phyloP scores from a whole-genome alignment of 2,797 vertebrate genomes.

The Gymnoscopelus braueri region DNA sequence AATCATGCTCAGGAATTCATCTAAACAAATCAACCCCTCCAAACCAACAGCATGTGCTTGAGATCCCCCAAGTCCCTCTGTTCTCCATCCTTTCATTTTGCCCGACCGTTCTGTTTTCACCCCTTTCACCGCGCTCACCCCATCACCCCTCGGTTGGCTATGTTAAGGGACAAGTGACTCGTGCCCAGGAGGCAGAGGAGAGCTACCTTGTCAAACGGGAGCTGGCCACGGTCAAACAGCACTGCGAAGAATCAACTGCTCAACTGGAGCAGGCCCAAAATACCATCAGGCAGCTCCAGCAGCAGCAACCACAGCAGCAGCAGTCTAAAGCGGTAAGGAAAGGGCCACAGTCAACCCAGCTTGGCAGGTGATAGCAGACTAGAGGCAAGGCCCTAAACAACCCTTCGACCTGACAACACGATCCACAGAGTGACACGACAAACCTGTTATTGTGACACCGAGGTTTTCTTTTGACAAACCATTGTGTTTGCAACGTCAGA shows the following conservation, averaged over 20 bases:
- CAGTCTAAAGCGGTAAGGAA: constrained; percentile 93
- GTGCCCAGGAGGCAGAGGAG: constrained; percentile 99
- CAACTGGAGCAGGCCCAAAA: constrained; percentile 95
- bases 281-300: constrained; percentile 93
- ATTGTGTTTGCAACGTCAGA: constrained; percentile 7
- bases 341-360: constrained; percentile 53
- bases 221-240: constrained; percentile 97
- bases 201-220: constrained; percentile 99
- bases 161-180: constrained; percentile 98
- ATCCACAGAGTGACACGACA: not conserved
- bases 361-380: constrained; percentile 27
- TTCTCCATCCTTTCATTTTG: constrained; percentile 48
- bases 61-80: constrained; percentile 42
- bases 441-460: constrained; percentile 10
- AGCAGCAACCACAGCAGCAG: constrained; percentile 69
- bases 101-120: constrained; percentile 43
- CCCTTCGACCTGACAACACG: no score
- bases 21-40: constrained; percentile 19
- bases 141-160: constrained; percentile 70
- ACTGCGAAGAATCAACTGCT: constrained; percentile 92
- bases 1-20: constrained; percentile 27
- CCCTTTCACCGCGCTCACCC: constrained; percentile 57
- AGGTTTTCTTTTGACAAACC: not conserved
- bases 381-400: no score
- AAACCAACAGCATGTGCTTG: constrained; percentile 66